Base-by-base conservation (phyloP, 2,113 vertebrate species). In the Odontophorus gujanensis region DNA sequence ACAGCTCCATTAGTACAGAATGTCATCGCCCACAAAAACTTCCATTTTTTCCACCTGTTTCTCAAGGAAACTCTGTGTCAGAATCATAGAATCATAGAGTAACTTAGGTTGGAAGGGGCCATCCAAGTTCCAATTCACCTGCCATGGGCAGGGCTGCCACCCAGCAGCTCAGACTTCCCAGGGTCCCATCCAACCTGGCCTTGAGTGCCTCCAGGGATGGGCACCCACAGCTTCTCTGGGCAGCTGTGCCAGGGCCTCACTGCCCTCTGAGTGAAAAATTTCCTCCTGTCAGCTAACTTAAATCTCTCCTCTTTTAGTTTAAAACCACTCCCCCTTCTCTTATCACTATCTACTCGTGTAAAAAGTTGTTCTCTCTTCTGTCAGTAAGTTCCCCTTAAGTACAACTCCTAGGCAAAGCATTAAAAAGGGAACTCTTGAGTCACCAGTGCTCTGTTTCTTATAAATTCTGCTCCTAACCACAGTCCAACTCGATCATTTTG, bases 331-430 rank as follows among this genome's bases (percentile, higher is more conserved):
- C 55, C 55, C 32, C 32, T 58, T n/a, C 30, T n/a, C 32, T 11
- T 32, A n/a, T 58, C 55, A 58, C 19, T 32, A n/a, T n/a, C 28
- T 19, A 19, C 9, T 17, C 19, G 11, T 20, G 6, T n/a, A n/a
- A 58, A 58, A 58, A 58, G 32, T 58, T 32, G 30, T 32, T 57
- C 30, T 32, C 18, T 17, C 11, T 58, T 32, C 30, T 58, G 32
- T n/a, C n/a, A n/a, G 11, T 58, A 20, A n/a, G 55, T 32, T 58
- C 55, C 32, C 32, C n/a, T n/a, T n/a, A 58, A n/a, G 18, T n/a
- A n/a, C 32, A n/a, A 1, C 30, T 92, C 20, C 12, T 14, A 16
- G 26, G 47, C 17, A 43, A 73, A 55, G 42, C 0, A 0, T 65
- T 47, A 58, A n/a, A 84, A 72, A 21, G 24, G 45, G 50, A 18